These are phyloP conservation scores for Arge pagana DNA, from an alignment of 2,888 invertebrate species.

Conservation along the genomic window DNA sequence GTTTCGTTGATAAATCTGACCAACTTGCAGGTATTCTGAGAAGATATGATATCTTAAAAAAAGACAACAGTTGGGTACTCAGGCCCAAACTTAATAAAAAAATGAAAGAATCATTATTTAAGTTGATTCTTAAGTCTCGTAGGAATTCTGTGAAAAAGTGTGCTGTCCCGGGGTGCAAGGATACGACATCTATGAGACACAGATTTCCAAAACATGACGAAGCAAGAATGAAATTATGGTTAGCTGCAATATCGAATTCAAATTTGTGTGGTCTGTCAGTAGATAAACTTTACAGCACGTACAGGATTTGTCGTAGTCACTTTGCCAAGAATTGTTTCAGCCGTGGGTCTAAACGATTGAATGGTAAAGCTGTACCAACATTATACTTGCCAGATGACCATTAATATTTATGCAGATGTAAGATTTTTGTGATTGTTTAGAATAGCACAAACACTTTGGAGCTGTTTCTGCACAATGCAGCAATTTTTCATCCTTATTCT, in stretches of 20 bases:
- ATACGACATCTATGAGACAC: constrained; percentile 1
- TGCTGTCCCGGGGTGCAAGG: not conserved
- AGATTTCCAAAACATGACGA: constrained; percentile 3
- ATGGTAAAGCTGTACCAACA: not conserved
- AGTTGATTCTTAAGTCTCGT: not conserved
- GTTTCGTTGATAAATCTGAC: no score
- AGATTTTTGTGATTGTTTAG: no score
- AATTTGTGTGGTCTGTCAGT: not conserved
- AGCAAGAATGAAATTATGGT: not conserved
- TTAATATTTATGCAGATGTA: no score
- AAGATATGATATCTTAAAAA: no score
- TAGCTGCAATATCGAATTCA: not conserved
- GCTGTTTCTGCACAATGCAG: no score
- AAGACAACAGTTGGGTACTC: no score
- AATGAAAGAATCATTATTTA: not conserved
- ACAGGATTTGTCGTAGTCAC: not conserved
- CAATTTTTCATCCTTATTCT: no score
- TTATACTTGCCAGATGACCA: not conserved
- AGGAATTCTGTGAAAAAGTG: not conserved
- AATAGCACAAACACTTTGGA: no score
- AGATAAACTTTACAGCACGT: not conserved
- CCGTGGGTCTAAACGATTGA: not conserved
- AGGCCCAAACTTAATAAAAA: not conserved
- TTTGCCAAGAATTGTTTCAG: not conserved
- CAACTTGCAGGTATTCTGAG: no score